Base-by-base conservation (phyloP, 2,888 invertebrate genomes). In the Caenorhabditis sp. region DNA sequence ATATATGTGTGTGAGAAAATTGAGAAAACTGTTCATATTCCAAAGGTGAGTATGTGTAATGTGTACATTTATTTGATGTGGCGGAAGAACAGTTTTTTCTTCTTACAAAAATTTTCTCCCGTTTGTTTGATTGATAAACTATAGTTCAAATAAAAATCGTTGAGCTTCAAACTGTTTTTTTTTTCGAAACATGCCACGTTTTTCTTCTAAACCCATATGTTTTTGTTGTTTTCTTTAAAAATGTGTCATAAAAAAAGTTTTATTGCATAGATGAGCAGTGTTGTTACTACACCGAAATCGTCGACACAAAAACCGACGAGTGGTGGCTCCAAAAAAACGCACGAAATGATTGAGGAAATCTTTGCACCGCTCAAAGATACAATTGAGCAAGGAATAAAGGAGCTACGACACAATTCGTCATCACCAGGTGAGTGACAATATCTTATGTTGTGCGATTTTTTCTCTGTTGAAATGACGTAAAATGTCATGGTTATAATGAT, bases 361-460 rank as follows among this genome's bases (percentile, higher is more conserved):
- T 73, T 73, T 66, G 73, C 73, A 21, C 68, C 73, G 24, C 55
- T 73, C 27, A 57, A 65, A 37, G 68, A 73, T n/a, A 68, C 68
- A 17, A 65, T 73, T 43, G 60, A 68, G 23, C 68, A 73, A 24
- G 65, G 65, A 26, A 65, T 68, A 36, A 58, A 68, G 12, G 65
- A 73, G 51, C 14, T 65, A 37, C 58, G 73, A 55, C 68, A 67
- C 57, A 49, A 62, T 36, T 73, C 73, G 26, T 73, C 73, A 8
- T 73, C 73, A 53, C 73, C 73, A 49, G 73, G 73, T 73, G 60
- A 17, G 61, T 65, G 17, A 27, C 23, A 21, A 21, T 24, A 10
- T 19, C 8, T 23, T 23, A 55, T 26, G n/a, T 14, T 21, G 27
- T 51, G 51, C 12, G 23, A 4, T 50, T 19, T 50, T 50, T 50